phyloP scores from a whole-genome alignment of 2,797 vertebrate genomes.

The Tarsius wallacei region DNA sequence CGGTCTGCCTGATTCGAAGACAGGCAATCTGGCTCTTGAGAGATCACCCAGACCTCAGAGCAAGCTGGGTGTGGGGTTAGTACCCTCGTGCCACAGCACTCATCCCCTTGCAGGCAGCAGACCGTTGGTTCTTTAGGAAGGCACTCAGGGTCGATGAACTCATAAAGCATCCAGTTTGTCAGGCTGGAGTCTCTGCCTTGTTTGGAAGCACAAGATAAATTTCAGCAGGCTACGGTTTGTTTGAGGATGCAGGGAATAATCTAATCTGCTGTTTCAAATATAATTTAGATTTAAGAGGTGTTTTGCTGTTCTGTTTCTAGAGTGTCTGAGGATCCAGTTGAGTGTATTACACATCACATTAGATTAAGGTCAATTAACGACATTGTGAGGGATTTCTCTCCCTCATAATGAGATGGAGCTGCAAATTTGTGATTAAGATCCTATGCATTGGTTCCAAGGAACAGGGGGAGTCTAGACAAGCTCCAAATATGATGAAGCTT shows the following conservation, averaged over 20 bases:
- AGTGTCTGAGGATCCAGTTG: constrained; percentile 72
- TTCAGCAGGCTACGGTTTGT: constrained; percentile 79
- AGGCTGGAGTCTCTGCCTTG: background rate
- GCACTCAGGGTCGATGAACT: constrained; percentile 33
- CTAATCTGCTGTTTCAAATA: constrained; percentile 87
- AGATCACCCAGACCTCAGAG: background rate
- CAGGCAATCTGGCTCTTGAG: background rate
- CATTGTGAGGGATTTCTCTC: constrained; percentile 63
- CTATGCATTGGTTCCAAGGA: constrained; percentile 69
- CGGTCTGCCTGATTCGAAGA: background rate
- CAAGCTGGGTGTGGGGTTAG: background rate
- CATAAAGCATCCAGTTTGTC: constrained; percentile 64
- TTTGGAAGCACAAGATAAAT: constrained; percentile 84
- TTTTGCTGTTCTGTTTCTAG: constrained; percentile 73
- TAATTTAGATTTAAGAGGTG: constrained; percentile 85
- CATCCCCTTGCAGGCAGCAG: background rate
- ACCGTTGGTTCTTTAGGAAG: background rate
- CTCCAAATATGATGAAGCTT: constrained; percentile 66
- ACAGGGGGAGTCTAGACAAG: background rate
- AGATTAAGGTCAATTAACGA: constrained; percentile 88
- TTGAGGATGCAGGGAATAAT: constrained; percentile 83
- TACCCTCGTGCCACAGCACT: background rate
- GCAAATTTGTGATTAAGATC: constrained; percentile 82
- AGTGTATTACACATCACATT: constrained; percentile 83
- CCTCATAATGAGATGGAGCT: constrained; percentile 65